Base-by-base conservation (phyloP, 2,113 vertebrate genomes). In the Spea multiplicata region DNA sequence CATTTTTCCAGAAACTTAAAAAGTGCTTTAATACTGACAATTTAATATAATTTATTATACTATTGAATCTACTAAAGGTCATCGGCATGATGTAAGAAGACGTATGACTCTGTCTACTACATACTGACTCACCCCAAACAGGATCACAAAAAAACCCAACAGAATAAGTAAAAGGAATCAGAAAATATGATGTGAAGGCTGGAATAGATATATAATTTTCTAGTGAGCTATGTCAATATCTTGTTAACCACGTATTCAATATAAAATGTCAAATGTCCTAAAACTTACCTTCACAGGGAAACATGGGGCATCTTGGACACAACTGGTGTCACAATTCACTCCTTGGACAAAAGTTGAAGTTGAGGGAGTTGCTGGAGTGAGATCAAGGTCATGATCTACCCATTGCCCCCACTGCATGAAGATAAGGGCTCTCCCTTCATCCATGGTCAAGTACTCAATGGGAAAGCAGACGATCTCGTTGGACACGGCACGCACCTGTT, bases 341-440 rank as follows among this genome's bases (percentile, higher is more conserved):
- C 86, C 86, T 0, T 87, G 89, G 57, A 85, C 66, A 49, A 94
- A 96, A 73, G 94, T 87, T 47, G 86, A 83, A 16, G 90, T 91
- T 76, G 93, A 90, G 0, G 93, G 91, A 0, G 92, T 93, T 14
- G 89, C 84, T 0, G 94, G 94, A 0, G 91, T 91, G 70, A 97
- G 90, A 76, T 91, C 88, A 12, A 96, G 66, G 66, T 98, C 95
- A 0, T 99, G 96, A 85, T 96, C 96, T 0, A 94, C 83, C 77
- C 95, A 94, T 84, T 98, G 97, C 0, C 95, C 96, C 81, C 93
- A 98, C 67, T 95, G 86, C 84, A 94, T 93, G 84, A 96, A 92
- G 75, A 96, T 80, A 81, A 92, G 88, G 0, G 91, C 83, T 13
- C 85, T 88, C 0, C 88, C 10, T 0, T 46, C 69, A 86, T 98